phyloP scores from a whole-genome alignment of 2,113 vertebrate genomes.

The Sebastes fasciatus region DNA sequence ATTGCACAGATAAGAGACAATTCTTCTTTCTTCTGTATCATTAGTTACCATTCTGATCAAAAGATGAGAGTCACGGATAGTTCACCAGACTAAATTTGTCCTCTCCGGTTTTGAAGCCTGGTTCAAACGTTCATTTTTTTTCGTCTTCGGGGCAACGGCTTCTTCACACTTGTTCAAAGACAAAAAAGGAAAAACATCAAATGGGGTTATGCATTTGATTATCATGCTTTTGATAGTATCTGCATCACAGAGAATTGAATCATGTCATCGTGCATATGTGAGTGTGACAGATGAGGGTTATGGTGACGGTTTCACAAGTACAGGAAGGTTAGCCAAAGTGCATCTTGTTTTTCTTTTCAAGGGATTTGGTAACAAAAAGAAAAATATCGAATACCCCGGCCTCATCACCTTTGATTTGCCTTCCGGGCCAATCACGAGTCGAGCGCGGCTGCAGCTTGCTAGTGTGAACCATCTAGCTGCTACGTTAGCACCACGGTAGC shows the following conservation, averaged over 20 bases:
- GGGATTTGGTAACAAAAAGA: background rate
- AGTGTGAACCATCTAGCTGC: too few species aligned
- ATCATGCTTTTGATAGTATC: conserved; percentile 50
- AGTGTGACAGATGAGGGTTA: conserved; percentile 22
- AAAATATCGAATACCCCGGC: background rate
- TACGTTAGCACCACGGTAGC: too few species aligned
- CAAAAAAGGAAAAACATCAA: conserved; percentile 2
- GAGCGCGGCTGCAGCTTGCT: too few species aligned
- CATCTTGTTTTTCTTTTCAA: background rate
- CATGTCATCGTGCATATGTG: conserved; percentile 32
- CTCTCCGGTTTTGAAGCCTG: conserved; percentile 46
- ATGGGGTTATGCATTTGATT: conserved; percentile 54
- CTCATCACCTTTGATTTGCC: background rate
- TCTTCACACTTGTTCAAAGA: conserved; percentile 59
- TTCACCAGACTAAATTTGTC: conserved; percentile 65
- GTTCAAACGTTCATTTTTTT: conserved; percentile 56
- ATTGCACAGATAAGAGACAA: conserved; percentile 43
- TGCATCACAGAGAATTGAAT: conserved; percentile 61
- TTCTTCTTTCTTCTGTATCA: conserved; percentile 25
- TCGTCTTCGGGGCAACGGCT: conserved; percentile 38
- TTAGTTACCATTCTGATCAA: conserved; percentile 59
- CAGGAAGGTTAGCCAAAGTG: background rate
- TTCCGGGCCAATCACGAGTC: too few species aligned
- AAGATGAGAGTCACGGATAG: conserved; percentile 51
- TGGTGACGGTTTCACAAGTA: background rate